A percentile compares a stretch with the other conserved stretches of the same genome.
phyloP scores from a whole-genome alignment of 2,113 vertebrate genomes.

The Bufo gargarizans region DNA sequence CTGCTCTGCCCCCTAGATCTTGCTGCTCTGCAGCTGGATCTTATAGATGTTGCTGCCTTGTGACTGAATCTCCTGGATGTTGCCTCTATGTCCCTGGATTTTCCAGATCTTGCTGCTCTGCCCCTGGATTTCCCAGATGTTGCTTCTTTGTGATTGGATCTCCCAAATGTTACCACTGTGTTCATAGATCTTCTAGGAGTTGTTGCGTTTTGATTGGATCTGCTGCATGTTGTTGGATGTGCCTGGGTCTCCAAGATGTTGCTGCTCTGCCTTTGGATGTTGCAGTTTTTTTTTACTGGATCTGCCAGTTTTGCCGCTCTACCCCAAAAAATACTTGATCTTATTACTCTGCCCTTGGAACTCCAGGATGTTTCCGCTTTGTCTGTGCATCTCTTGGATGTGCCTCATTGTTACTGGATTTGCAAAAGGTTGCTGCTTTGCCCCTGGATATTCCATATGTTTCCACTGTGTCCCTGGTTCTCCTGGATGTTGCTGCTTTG shows the following conservation, averaged over 20 bases:
- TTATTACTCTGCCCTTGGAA: too few relatives aligned
- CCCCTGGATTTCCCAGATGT: background rate
- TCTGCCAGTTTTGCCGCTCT: background rate
- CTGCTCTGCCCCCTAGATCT: too few relatives aligned
- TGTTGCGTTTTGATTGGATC: background rate
- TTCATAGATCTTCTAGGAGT: background rate
- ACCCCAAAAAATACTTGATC: too few relatives aligned
- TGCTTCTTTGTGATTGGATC: background rate
- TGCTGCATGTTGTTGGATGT: background rate
- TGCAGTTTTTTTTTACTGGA: background rate
- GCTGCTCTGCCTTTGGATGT: background rate
- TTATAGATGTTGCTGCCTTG: background rate
- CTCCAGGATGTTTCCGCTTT: too few relatives aligned
- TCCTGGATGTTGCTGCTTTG: too few relatives aligned
- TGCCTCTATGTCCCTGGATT: background rate
- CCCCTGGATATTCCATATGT: too few relatives aligned
- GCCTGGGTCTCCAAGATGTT: background rate
- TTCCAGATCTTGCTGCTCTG: background rate
- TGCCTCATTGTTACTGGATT: too few relatives aligned
- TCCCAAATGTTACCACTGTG: background rate
- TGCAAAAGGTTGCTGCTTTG: too few relatives aligned
- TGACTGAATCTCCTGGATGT: background rate
- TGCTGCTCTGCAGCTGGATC: too few relatives aligned
- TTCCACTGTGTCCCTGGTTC: too few relatives aligned
- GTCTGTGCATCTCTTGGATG: too few relatives aligned